A percentile compares a stretch with the other conserved stretches of the same genome.
Conservation (phyloP, 2,888 invertebrate species). For the Choreutis nemorana region DNA sequence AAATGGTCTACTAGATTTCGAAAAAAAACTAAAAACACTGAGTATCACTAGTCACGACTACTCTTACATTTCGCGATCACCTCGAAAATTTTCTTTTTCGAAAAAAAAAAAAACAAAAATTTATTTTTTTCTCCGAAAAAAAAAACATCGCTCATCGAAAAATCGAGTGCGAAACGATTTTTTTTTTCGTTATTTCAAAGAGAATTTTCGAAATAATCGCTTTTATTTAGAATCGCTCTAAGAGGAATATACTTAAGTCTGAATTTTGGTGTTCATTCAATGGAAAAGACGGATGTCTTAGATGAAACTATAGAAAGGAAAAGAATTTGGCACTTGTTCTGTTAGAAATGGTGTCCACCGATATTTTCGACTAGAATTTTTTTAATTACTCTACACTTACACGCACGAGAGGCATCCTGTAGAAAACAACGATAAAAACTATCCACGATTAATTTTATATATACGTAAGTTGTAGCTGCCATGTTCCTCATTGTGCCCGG, state of each 20-base stretch:
- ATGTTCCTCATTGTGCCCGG: too few species aligned
- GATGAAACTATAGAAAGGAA: slow-evolving; percentile 16
- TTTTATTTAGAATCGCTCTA: slow-evolving; percentile 44
- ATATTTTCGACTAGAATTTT: slow-evolving; percentile 3
- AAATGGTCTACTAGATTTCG: slow-evolving; percentile 24
- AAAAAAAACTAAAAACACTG: slow-evolving; percentile 27
- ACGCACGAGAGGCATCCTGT: slow-evolving; percentile 1
- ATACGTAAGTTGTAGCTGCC: too few species aligned
- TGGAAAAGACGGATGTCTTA: slow-evolving; percentile 33
- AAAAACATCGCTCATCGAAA: neutral
- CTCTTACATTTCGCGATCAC: slow-evolving; percentile 30
- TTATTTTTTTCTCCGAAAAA: slow-evolving; percentile 1
- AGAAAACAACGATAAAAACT: slow-evolving; percentile 1
- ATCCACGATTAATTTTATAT: neutral
- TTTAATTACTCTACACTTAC: neutral
- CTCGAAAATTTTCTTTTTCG: slow-evolving; percentile 21
- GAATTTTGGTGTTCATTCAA: slow-evolving; percentile 53
- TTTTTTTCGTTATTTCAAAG: slow-evolving; percentile 3
- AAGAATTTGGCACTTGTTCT: slow-evolving; percentile 31
- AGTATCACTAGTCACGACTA: slow-evolving; percentile 29
- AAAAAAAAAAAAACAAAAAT: slow-evolving; percentile 1
- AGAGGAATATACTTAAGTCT: slow-evolving; percentile 43
- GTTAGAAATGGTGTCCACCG: slow-evolving; percentile 22
- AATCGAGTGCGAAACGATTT: neutral
- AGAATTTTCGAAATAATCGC: neutral